Base-by-base conservation (phyloP, 2,113 vertebrate genomes). In the Felis chaus region DNA sequence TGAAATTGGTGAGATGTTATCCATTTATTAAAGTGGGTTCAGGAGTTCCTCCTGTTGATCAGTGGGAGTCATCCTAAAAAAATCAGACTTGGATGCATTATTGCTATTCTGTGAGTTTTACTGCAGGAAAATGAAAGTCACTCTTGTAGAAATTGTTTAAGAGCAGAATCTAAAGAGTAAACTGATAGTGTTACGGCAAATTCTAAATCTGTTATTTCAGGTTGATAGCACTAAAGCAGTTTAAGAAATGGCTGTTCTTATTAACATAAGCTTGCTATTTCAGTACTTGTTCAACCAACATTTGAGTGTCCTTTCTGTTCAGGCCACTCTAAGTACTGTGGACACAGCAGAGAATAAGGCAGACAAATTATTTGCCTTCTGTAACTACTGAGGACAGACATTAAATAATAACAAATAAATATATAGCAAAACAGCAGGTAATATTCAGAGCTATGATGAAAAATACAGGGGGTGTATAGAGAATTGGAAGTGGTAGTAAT, bases 21-120 rank as follows among this genome's bases (percentile, higher is more conserved):
- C n/a, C 84, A 95, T 97, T 95, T 97, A 98, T 97, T 96, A 97
- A 97, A 96, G 94, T 95, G 53, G 61, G 65, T 89, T 97, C 61
- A 90, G 55, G 39, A 91, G 71, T 94, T 96, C 31, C 90, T 94
- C 50, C 66, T 94, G 84, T 74, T 90, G 61, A 95, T 88, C 86
- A 86, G 80, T 79, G 53, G 41, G 48, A 33, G 57, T 79, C 73
- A 74, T 41, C 55, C 53, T 91, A 69, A 92, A 94, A 93, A 73
- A 94, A 83, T 85, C 53, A 82, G 61, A 53, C n/a, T 55, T 90
- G 39, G 18, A 36, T 82, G 4, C 33, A 66, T 94, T 90, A 92
- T 29, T 95, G 76, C 55, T 84, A 15, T 78, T 76, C 91, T 92
- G 68, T 91, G 65, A 94, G 25, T 95, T 97, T 93, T 88, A 36